Base-by-base conservation (phyloP, 2,113 vertebrate genomes). In the Bungarus multicinctus region DNA sequence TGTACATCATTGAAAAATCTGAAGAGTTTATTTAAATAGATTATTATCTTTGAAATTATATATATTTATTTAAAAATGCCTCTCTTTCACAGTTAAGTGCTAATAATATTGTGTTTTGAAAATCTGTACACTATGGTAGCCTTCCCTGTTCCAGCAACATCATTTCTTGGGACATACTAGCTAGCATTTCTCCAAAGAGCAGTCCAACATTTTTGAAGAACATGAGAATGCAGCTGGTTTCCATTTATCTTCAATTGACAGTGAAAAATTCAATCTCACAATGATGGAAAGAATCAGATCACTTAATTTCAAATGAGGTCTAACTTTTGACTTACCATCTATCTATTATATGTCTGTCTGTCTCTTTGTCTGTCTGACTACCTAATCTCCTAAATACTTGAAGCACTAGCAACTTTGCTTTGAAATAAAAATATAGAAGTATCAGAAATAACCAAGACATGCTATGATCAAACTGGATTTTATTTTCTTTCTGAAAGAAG, bases 211-310 rank as follows among this genome's bases (percentile, higher is more conserved):
- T 43, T 39, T 34, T 0, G n/a, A 55, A 92, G 87, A 39, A 91
- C 54, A 92, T 5, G 1, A 54, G 11, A 30, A 92, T 45, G 10
- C 2, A 4, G 0, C 22, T 88, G 54, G 81, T 89, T 96, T 95
- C 30, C 34, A 90, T 86, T 95, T 93, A 1, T 58, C 91, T 94
- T 50, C 25, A 93, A 91, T 93, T n/a, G 45, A 55, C 11, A 89
- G 91, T 60, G 18, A 91, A 91, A 95, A 85, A 10, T 81, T 91
- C 39, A 85, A 27, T 90, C 57, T 91, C 50, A 81, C 45, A 91
- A 27, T 3, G 14, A 27, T 3, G 93, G 90, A 95, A 94, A 91
- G 27, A 93, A 93, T 27, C 60, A 89, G 20, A n/a, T 89, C 27
- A 7, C 92, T 43, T 43, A 85, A 85, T 92, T 95, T 95, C 50